Evolutionary conservation across 2,797 vertebrate genomes (phyloP).

Genomic region (Eulemur coronatus): DNA sequence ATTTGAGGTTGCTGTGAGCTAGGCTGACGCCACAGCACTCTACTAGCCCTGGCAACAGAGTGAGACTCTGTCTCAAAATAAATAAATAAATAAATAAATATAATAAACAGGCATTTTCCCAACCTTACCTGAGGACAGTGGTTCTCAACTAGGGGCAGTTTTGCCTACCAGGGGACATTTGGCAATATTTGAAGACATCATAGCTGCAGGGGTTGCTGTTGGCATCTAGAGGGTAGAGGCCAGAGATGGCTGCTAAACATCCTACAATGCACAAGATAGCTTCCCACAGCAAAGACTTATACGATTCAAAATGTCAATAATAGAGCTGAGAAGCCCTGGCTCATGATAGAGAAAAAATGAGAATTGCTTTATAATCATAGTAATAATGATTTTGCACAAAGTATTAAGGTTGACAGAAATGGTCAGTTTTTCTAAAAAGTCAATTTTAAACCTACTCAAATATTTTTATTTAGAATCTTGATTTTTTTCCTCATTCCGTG

Average conservation of each 20-base stretch:
- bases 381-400: neutral
- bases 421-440: slow-evolving; percentile 30
- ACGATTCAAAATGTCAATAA: neutral
- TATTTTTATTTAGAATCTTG: slow-evolving; percentile 31
- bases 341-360: neutral
- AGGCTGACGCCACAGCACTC: too few relatives aligned
- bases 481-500: neutral
- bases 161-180: neutral
- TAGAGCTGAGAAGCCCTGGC: neutral
- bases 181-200: neutral
- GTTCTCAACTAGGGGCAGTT: neutral
- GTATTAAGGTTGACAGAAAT: neutral
- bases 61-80: too few relatives aligned
- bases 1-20: too few relatives aligned
- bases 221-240: neutral
- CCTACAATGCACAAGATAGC: neutral
- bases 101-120: neutral
- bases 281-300: neutral
- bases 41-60: too few relatives aligned
- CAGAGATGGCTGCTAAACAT: neutral
- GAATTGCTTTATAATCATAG: neutral
- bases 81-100: too few relatives aligned
- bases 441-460: neutral
- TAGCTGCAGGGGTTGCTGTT: neutral
- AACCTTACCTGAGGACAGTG: neutral